phyloP scores from a whole-genome alignment of 2,888 invertebrate species.

The Empis livida region DNA sequence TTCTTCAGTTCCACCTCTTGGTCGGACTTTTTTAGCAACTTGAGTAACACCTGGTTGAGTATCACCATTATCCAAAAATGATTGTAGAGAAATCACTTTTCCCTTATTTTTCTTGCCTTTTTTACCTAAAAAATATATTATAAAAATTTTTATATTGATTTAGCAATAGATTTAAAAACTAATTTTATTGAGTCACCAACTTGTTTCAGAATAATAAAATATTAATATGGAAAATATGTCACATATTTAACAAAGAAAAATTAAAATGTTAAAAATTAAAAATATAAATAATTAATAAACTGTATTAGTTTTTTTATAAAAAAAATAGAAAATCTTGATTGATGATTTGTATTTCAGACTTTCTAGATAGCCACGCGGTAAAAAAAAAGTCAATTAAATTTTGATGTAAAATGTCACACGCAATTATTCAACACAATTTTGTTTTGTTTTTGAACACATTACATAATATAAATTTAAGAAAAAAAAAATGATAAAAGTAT shows the following conservation, averaged over 20 bases:
- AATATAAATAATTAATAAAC: too few relatives aligned
- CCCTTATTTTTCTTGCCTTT: constrained; percentile 79
- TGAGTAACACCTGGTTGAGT: constrained; percentile 38
- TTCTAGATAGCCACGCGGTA: constrained; percentile 12
- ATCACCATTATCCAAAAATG: constrained; percentile 63
- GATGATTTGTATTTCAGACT: too few relatives aligned
- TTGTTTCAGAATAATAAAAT: neutral
- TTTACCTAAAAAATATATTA: constrained; percentile 44
- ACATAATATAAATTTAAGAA: neutral
- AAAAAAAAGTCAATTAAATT: constrained; percentile 3
- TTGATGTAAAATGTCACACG: constrained; percentile 3
- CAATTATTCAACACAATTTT: constrained; percentile 12
- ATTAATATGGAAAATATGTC: neutral
- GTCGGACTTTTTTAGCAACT: constrained; percentile 34
- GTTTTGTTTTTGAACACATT: neutral
- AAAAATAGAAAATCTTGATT: too few relatives aligned
- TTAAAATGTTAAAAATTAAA: too few relatives aligned
- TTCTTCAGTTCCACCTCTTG: constrained; percentile 77
- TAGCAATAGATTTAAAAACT: too few relatives aligned
- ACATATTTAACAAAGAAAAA: neutral
- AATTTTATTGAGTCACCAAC: neutral
- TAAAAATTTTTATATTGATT: too few relatives aligned
- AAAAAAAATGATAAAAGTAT: constrained; percentile 2
- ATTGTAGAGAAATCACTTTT: constrained; percentile 65
- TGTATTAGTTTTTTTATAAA: too few relatives aligned